Evolutionary conservation across 2,797 vertebrate genomes (phyloP).

Genomic region (Cuniculus paca): DNA sequence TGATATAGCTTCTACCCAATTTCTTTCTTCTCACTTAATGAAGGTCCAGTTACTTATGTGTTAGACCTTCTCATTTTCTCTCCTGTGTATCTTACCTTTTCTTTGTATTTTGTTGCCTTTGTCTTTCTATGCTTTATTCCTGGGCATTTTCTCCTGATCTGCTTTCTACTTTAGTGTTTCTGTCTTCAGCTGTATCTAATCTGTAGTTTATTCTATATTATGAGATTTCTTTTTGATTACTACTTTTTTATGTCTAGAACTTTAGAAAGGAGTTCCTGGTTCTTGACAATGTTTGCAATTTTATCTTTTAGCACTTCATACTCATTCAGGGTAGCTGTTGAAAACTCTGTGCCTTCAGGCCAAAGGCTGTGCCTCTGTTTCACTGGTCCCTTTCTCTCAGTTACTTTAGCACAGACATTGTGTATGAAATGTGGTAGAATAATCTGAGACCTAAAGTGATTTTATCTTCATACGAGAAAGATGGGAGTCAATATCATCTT

Average conservation of each 20-base stretch:
- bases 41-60: neutral
- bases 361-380: neutral
- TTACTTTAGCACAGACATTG: conserved; percentile 34
- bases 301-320: neutral
- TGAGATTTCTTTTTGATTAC: conserved; percentile 30
- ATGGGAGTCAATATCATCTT: neutral
- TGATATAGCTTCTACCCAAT: neutral
- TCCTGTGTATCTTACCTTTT: neutral
- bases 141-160: conserved; percentile 2
- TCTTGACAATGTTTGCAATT: neutral
- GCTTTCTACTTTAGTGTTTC: neutral
- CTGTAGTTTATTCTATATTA: neutral
- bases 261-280: conserved; percentile 34
- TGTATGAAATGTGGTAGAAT: neutral
- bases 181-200: conserved; percentile 39
- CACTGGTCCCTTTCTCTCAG: conserved; percentile 1
- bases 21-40: neutral
- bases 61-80: neutral
- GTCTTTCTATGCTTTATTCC: neutral
- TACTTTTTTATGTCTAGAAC: conserved; percentile 19
- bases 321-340: conserved; percentile 7
- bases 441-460: neutral
- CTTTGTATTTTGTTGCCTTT: conserved; percentile 10
- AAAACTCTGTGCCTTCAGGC: neutral
- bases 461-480: conserved; percentile 9